Conservation (phyloP, 2,888 invertebrate species). For the Digitonthophagus gazella region DNA sequence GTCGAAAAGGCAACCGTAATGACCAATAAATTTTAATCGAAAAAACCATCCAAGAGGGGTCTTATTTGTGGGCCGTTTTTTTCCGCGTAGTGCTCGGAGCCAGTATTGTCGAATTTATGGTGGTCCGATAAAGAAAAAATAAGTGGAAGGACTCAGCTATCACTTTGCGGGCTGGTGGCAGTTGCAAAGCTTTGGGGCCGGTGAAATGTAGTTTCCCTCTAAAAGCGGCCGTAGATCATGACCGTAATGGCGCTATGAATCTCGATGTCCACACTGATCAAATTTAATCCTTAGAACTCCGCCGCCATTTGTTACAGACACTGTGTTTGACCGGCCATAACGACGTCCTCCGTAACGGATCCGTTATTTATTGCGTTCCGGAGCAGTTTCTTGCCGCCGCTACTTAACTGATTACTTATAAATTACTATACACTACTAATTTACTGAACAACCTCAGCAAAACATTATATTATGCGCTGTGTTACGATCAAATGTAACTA, state of each 20-base stretch:
- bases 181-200: constrained; percentile 37
- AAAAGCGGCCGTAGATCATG: constrained; percentile 53
- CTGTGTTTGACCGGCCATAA: constrained; percentile 44
- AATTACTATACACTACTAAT: constrained; percentile 20
- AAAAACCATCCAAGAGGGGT: background rate
- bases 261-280: constrained; percentile 55
- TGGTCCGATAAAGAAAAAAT: constrained; percentile 25
- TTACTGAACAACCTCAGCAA: constrained; percentile 5
- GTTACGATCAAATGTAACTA: background rate
- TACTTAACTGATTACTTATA: constrained; percentile 38
- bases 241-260: constrained; percentile 55
- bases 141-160: constrained; percentile 32
- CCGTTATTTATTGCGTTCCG: constrained; percentile 36
- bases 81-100: constrained; percentile 11
- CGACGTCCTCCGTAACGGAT: constrained; percentile 39
- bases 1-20: background rate
- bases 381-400: constrained; percentile 36
- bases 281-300: constrained; percentile 53
- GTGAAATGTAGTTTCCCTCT: constrained; percentile 45
- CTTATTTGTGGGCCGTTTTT: constrained; percentile 14
- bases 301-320: constrained; percentile 39
- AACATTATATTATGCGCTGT: constrained; percentile 5
- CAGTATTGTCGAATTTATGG: constrained; percentile 26
- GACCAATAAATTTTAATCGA: background rate
- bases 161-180: constrained; percentile 37